Evolutionary conservation across 2,113 vertebrate species (phyloP).

Genomic region (Anas platyrhynchos): DNA sequence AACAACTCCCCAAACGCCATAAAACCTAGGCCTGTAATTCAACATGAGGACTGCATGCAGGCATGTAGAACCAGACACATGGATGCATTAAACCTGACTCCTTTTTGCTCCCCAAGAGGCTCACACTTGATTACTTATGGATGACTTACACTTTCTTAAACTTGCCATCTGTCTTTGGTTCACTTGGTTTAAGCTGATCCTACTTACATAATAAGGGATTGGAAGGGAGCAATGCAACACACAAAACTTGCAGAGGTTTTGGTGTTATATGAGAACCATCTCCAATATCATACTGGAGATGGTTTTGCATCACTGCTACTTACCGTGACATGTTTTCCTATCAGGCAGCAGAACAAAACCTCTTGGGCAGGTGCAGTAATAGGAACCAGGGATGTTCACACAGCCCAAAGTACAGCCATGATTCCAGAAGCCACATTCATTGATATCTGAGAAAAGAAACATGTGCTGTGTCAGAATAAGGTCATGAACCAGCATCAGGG

Average conservation of each 20-base stretch:
- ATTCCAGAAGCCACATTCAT: conserved; percentile 91
- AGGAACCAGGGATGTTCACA: conserved; percentile 91
- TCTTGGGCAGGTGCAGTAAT: conserved; percentile 91
- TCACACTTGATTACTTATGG: neutral
- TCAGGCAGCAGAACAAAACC: conserved; percentile 89
- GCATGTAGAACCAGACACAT: too few relatives aligned
- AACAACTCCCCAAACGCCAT: neutral
- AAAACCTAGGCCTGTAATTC: neutral
- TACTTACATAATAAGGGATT: neutral
- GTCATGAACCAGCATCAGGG: rapidly evolving
- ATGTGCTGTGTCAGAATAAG: neutral
- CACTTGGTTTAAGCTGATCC: neutral
- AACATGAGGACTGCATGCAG: neutral
- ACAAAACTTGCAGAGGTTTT: neutral
- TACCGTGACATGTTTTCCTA: conserved; percentile 88
- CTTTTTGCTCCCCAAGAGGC: neutral
- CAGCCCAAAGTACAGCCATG: conserved; percentile 95
- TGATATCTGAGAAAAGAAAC: conserved; percentile 82
- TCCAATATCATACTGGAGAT: rapidly evolving
- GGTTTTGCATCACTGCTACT: neutral
- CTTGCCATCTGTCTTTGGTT: neutral
- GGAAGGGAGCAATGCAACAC: neutral
- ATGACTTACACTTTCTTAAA: neutral
- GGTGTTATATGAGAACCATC: neutral
- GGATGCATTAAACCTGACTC: neutral